phyloP scores from a whole-genome alignment of 2,797 vertebrate species.

The Heliangelus exortis region DNA sequence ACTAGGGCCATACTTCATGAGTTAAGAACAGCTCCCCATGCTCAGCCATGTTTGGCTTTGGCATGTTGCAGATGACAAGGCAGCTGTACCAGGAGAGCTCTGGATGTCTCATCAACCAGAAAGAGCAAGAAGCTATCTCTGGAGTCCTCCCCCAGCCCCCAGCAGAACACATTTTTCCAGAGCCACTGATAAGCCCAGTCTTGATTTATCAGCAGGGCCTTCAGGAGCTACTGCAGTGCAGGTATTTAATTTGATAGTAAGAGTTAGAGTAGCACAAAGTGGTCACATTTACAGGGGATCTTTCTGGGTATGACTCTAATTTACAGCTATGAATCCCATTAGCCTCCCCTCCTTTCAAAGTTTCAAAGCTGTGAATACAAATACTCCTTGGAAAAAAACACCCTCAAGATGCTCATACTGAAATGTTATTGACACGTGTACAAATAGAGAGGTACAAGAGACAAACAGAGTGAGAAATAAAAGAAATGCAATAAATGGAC shows the following conservation, averaged over 20 bases:
- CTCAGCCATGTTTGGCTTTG: conserved; percentile 32
- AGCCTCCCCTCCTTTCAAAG: background rate
- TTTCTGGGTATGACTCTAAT: background rate
- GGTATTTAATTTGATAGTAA: background rate
- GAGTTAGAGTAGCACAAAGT: background rate
- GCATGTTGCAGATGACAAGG: background rate
- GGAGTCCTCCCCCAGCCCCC: background rate
- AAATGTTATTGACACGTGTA: background rate
- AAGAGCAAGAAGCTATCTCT: conserved; percentile 35
- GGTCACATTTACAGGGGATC: background rate
- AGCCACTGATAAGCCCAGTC: conserved; percentile 14
- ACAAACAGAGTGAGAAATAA: background rate
- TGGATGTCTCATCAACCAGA: background rate
- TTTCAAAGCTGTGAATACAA: background rate
- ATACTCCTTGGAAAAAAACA: background rate
- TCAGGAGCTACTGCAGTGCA: background rate
- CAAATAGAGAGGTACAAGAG: background rate
- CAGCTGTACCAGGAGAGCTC: conserved; percentile 2
- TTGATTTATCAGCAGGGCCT: background rate
- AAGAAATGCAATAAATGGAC: background rate
- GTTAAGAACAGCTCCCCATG: conserved; percentile 7
- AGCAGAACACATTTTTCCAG: conserved; percentile 40
- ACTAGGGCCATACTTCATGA: background rate
- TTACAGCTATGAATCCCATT: background rate
- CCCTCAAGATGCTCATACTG: background rate